Evolutionary conservation across 2,113 vertebrate genomes (phyloP).

Genomic region (Ailuropoda melanoleuca): DNA sequence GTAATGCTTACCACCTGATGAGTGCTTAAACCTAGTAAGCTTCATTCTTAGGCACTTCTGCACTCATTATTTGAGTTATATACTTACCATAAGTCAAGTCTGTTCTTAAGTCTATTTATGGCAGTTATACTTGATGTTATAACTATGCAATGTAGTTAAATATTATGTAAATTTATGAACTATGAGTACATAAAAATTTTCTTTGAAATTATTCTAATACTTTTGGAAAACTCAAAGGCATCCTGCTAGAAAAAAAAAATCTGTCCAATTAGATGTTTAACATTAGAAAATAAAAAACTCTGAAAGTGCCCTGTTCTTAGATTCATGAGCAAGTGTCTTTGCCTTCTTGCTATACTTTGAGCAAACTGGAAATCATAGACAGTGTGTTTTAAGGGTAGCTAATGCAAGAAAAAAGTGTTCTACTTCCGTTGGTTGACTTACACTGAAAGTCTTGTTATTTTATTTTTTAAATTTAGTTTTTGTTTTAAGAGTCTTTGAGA

Average conservation of each 20-base stretch:
- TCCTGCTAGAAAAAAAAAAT: neutral
- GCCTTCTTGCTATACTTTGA: neutral
- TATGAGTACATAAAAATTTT: neutral
- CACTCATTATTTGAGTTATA: neutral
- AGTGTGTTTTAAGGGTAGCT: neutral
- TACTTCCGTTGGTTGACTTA: neutral
- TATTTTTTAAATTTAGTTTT: neutral
- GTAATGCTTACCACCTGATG: neutral
- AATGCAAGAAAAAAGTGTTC: neutral
- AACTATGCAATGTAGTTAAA: neutral
- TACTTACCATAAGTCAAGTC: neutral
- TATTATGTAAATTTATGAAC: neutral
- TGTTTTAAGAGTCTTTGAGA: neutral
- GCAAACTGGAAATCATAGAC: neutral
- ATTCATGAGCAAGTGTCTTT: neutral
- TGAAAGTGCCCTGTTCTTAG: neutral
- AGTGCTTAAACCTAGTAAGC: neutral
- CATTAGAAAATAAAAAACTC: neutral
- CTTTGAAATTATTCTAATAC: neutral
- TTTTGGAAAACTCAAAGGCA: neutral
- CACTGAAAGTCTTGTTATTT: neutral
- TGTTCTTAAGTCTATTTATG: neutral
- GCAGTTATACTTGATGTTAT: neutral
- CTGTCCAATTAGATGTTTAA: neutral
- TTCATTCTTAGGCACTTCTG: neutral